Percentiles rank a stretch among this genome's conserved stretches.
These are phyloP conservation scores for Chiloscyllium punctatum DNA, from an alignment of 2,797 vertebrate species.

Conservation along the genomic window DNA sequence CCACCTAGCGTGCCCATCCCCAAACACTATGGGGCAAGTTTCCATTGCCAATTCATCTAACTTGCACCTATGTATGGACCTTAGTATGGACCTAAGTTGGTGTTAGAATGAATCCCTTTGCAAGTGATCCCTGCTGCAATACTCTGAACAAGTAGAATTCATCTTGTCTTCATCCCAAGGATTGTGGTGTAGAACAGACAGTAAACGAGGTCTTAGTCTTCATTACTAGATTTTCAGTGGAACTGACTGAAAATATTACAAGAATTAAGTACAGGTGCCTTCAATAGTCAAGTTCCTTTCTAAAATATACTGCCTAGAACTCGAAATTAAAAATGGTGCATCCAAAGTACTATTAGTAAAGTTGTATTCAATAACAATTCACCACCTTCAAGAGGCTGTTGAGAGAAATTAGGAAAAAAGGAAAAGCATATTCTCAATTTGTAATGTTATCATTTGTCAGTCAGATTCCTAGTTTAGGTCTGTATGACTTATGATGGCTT, in stretches of 20 bases:
- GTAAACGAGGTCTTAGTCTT: not conserved
- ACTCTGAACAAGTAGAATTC: not conserved
- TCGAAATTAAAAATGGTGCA: not conserved
- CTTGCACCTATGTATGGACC: too few relatives aligned
- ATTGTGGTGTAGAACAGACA: not conserved
- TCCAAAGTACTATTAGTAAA: not conserved
- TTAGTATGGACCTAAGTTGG: not conserved
- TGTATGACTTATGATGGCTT: too few relatives aligned
- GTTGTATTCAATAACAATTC: not conserved
- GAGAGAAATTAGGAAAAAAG: not conserved
- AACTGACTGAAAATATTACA: not conserved
- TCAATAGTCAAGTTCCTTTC: not conserved
- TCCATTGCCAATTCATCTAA: too few relatives aligned
- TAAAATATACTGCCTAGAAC: not conserved
- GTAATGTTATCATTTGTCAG: not conserved
- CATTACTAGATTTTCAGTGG: not conserved
- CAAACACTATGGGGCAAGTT: too few relatives aligned
- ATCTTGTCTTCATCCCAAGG: not conserved
- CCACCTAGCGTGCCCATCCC: too few relatives aligned
- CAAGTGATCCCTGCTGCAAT: not conserved
- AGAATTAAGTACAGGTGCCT: not conserved
- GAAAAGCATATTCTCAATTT: not conserved
- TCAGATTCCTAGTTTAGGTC: not conserved
- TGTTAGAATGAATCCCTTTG: not conserved
- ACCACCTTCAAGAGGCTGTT: not conserved